phyloP scores from a whole-genome alignment of 2,113 vertebrate genomes.

The Xyliphius kryptos region DNA sequence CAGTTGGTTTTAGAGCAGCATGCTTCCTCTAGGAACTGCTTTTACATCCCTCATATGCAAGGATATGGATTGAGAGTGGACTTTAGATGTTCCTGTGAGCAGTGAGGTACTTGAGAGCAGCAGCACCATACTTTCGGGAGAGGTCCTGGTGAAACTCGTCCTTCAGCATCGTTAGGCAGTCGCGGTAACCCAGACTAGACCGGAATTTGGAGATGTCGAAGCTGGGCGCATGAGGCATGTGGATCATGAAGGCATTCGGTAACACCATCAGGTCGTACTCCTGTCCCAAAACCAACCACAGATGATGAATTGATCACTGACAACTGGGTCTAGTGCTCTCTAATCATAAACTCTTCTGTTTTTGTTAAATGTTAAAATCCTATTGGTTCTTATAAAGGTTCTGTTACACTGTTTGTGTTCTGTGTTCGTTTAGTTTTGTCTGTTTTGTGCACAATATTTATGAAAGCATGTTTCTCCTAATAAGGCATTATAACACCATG shows the following conservation, averaged over 20 bases:
- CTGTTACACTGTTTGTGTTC: too few relatives aligned
- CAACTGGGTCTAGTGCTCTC: too few relatives aligned
- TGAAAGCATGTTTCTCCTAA: too few relatives aligned
- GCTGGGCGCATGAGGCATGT: conserved; percentile 93
- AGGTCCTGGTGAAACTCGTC: conserved; percentile 96
- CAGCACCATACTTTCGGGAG: conserved; percentile 82
- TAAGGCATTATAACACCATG: too few relatives aligned
- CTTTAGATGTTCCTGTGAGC: conserved; percentile 75
- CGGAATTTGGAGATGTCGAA: conserved; percentile 94
- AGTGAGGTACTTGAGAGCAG: conserved; percentile 92
- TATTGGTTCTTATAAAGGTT: too few relatives aligned
- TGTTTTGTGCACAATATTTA: too few relatives aligned
- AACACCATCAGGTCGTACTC: conserved; percentile 88
- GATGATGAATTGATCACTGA: too few relatives aligned
- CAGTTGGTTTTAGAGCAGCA: conserved; percentile 32
- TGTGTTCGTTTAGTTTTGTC: too few relatives aligned
- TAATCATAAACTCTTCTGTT: too few relatives aligned
- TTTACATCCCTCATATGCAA: neutral
- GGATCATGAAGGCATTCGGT: conserved; percentile 93
- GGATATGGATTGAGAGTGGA: neutral
- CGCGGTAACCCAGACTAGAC: conserved; percentile 77
- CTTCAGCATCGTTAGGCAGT: conserved; percentile 81
- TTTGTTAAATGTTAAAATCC: too few relatives aligned
- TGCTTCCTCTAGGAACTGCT: conserved; percentile 22
- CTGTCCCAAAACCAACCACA: conserved; percentile 51